Evolutionary conservation across 1,140 invertebrate species (phyloP), one percentile per base, ranked within the genome.

Genomic region (Bombus fervidus): DNA sequence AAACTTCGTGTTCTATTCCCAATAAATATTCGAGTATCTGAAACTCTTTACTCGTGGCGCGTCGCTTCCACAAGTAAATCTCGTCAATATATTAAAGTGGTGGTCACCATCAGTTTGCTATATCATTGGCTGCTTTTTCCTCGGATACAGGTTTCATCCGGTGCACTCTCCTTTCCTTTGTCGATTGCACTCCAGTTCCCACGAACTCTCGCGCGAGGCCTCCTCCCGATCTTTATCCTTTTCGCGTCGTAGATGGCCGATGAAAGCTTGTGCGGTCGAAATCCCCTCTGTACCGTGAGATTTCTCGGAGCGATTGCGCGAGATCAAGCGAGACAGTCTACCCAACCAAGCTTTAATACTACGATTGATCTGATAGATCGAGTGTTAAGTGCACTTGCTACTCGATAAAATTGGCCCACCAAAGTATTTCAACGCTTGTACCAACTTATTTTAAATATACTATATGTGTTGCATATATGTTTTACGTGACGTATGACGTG

Each of bases 181-280:
- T 73, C 53, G 53, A 80, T 39, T 53, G n/a, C 18, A 37, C 59
- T 84, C 41, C 53, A n/a, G 41, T 31, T 59, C 31, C 53, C 77
- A 73, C 37, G 41, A 57, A 12, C 43, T 25, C 78, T 53, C 34
- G 31, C 18, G 22, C 41, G 77, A 66, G 25, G 28, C 34, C 37
- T 34, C 15, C 28, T 28, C 6, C 66, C 18, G 41, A 76, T 39
- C 83, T 59, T 79, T 57, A 62, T 84, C 83, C 83, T 76, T 76
- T 76, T 37, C 43, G 37, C 39, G 69, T n/a, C 28, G 57, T 22
- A 43, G 31, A 75, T n/a, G 28, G 1, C 34, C 37, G 12, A 12
- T 3, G 53, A 6, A 10, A 28, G 5, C 73, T n/a, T 28, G 37
- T 31, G 57, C 18, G 73, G 5, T 6, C 8, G 39, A 53, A 34